Evolutionary conservation across 2,888 invertebrate genomes (phyloP), one percentile per base, ranked within the genome.

Genomic region (Caenorhabditis sp.): DNA sequence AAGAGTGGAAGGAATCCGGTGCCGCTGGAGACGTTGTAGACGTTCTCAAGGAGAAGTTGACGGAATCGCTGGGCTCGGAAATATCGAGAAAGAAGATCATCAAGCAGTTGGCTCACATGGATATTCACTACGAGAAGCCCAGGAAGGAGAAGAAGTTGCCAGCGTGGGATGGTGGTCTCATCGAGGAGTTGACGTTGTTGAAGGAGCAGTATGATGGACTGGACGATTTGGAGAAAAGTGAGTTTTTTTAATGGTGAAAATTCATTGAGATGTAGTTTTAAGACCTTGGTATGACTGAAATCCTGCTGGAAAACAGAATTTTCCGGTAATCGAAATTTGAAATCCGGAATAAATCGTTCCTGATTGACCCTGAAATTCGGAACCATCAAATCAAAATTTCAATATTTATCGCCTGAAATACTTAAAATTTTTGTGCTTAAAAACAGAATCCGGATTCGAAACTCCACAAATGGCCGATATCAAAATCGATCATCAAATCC

Each of bases 31-130:
- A 86, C 54, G 63, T 86, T 19, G 77, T 86, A 3, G 73, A 82
- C n/a, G 49, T 80, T 49, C 47, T 88, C 0, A 66, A 59, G 19
- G 74, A 83, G 35, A 66, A 77, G 26, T 61, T 88, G 41, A 38
- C 61, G 22, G 84, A 85, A 28, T 77, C 61, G 4, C 44, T 80
- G 54, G 89, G 87, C 12, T 51, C 63, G 4, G 77, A 77, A n/a
- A 54, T 84, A 19, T 81, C 85, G 14, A 35, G 88, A 22, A 83
- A 70, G 38, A 86, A 85, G 80, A 83, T 89, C 28, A 81, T 88
- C 76, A 89, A 88, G 64, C 85, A 87, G 54, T 51, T 89, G 58
- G 80, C 84, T 12, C 85, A 86, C 68, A 59, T 72, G 35, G 88
- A 84, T 38, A 51, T 86, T 14, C 51, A 58, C 0, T 88, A 87